Conservation (phyloP, 2,888 invertebrate genomes). For the Cryptosula pallasiana region DNA sequence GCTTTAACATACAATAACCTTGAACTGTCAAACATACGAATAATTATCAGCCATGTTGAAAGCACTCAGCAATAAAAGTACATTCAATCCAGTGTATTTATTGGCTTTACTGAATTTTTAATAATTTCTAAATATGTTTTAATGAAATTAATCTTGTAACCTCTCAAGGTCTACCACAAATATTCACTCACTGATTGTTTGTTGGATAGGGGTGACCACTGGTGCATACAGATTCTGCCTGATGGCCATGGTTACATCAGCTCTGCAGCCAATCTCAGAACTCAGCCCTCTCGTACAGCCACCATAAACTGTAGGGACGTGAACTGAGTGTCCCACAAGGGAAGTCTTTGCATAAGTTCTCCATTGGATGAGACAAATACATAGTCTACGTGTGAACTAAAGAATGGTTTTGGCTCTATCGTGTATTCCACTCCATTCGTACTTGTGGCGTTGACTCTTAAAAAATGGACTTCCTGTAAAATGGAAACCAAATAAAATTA, state of each 20-base stretch:
- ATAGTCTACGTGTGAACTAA: constrained; percentile 13
- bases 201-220: not conserved
- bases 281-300: not conserved
- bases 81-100: no score
- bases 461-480: not conserved
- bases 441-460: not conserved
- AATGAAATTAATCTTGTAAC: no score
- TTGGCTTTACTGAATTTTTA: no score
- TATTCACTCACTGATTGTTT: constrained; percentile 1
- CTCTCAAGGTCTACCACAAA: no score
- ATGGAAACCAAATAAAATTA: not conserved
- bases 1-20: no score
- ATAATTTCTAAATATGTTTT: no score
- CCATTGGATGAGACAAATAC: not conserved
- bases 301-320: constrained; percentile 11
- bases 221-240: not conserved
- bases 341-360: not conserved
- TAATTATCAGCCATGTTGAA: no score
- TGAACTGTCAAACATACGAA: no score
- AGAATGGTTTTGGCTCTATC: constrained; percentile 8
- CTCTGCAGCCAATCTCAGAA: not conserved
- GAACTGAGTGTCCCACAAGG: constrained; percentile 2
- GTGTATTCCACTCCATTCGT: not conserved
- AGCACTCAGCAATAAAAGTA: no score
- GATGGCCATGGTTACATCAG: constrained; percentile 17